These are phyloP conservation scores for Crossocerus cetratus DNA, from an alignment of 2,888 invertebrate species.

Conservation along the genomic window DNA sequence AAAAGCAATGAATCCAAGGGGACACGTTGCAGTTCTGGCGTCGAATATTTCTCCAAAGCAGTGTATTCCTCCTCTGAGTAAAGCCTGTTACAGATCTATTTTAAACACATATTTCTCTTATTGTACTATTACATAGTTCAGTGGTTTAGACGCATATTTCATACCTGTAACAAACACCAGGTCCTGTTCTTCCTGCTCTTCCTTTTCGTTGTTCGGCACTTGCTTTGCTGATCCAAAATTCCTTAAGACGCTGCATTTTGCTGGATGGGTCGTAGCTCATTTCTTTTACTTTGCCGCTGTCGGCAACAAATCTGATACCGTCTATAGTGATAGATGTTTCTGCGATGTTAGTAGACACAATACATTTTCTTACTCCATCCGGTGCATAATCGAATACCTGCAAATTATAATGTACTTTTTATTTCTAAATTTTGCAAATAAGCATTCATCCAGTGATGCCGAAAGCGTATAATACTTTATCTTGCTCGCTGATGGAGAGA, in stretches of 20 bases:
- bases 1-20: conserved; percentile 94
- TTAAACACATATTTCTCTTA: not conserved
- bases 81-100: conserved; percentile 78
- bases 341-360: conserved; percentile 98
- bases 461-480: conserved; percentile 83
- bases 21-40: conserved; percentile 95
- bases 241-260: conserved; percentile 93
- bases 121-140: not conserved
- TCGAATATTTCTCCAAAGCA: conserved; percentile 89
- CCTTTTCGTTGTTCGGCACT: conserved; percentile 98
- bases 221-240: conserved; percentile 98
- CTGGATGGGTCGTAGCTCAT: conserved; percentile 96
- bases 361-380: conserved; percentile 96
- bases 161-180: conserved; percentile 91
- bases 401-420: not conserved
- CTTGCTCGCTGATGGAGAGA: conserved; percentile 95
- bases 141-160: not conserved
- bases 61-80: conserved; percentile 91
- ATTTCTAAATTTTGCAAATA: conserved; percentile 3
- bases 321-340: conserved; percentile 99
- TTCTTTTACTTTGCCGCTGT: conserved; percentile 98
- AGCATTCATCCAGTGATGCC: not conserved
- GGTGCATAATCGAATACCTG: conserved; percentile 96
- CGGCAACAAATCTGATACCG: conserved; percentile 97
- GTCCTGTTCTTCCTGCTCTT: conserved; percentile 95